Evolutionary conservation across 37 sponge, comb jelly and placozoan genomes (phyloP).

Genomic region (Spongilla lacustris): DNA sequence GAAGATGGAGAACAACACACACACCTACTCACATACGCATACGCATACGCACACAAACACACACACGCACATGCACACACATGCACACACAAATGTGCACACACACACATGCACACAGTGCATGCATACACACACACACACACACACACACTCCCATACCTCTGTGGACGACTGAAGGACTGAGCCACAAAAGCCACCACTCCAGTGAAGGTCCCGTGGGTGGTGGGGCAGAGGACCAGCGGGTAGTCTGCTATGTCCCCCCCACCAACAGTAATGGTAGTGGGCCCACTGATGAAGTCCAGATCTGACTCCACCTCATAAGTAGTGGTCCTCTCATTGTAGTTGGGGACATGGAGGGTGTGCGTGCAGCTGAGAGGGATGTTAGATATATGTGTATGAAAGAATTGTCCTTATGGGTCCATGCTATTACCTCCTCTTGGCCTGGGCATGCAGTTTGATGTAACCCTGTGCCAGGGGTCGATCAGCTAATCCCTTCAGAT

Average conservation of each 20-base stretch:
- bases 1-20: neutral
- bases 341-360: constrained; percentile 77
- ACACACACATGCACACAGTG: no score
- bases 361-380: constrained; percentile 41
- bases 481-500: constrained; percentile 73
- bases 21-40: no score
- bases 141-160: no score
- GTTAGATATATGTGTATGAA: no score
- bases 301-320: constrained; percentile 73
- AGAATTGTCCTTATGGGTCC: no score
- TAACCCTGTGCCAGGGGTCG: constrained; percentile 76
- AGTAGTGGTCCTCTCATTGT: constrained; percentile 44
- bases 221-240: constrained; percentile 53
- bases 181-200: constrained; percentile 59
- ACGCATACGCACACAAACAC: no score
- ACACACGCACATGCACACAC: no score
- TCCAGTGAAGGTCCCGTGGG: constrained; percentile 59
- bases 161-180: constrained; percentile 6
- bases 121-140: no score
- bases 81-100: no score
- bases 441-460: constrained; percentile 61
- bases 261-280: constrained; percentile 53
- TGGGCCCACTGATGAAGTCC: constrained; percentile 71
- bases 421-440: constrained; percentile 72
- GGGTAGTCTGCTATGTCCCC: constrained; percentile 70